A percentile compares a stretch with the other conserved stretches of the same genome.
These are phyloP conservation scores for Stictonetta naevosa DNA, from an alignment of 2,113 vertebrate genomes.

Conservation along the genomic window DNA sequence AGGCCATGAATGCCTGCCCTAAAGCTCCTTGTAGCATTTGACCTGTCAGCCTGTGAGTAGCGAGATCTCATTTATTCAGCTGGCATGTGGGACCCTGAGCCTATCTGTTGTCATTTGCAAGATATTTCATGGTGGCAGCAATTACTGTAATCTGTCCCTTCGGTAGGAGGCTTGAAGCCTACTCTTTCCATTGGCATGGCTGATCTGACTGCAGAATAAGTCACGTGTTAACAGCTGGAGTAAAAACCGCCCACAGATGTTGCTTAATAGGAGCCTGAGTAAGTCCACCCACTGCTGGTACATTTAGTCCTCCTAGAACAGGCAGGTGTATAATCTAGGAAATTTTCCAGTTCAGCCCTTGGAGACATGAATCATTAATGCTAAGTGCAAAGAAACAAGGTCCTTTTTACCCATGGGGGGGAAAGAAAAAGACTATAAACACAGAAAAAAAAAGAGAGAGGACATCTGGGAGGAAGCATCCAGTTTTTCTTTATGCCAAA, in stretches of 20 bases:
- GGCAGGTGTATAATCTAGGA: constrained; percentile 60
- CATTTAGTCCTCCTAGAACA: constrained; percentile 54
- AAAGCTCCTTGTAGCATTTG: neutral
- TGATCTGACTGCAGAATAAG: constrained; percentile 23
- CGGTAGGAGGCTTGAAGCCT: constrained; percentile 18
- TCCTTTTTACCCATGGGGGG: neutral
- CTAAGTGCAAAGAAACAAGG: constrained; percentile 2
- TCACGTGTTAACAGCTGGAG: constrained; percentile 65
- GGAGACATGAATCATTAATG: constrained; percentile 59
- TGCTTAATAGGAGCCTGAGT: constrained; percentile 56
- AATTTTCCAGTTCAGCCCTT: constrained; percentile 40
- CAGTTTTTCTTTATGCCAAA: neutral
- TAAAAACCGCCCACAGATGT: constrained; percentile 62
- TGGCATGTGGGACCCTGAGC: neutral
- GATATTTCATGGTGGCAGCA: constrained; percentile 14
- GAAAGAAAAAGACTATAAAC: neutral
- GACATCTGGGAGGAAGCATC: neutral
- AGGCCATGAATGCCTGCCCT: neutral
- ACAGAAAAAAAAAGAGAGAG: neutral
- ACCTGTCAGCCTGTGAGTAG: neutral
- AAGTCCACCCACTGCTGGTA: constrained; percentile 62
- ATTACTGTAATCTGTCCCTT: constrained; percentile 46
- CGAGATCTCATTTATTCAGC: constrained; percentile 3
- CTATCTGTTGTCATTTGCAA: constrained; percentile 6
- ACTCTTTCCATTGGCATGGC: constrained; percentile 31